Evolutionary conservation across 2,113 vertebrate genomes (phyloP).

Genomic region (Pholis gunnellus): DNA sequence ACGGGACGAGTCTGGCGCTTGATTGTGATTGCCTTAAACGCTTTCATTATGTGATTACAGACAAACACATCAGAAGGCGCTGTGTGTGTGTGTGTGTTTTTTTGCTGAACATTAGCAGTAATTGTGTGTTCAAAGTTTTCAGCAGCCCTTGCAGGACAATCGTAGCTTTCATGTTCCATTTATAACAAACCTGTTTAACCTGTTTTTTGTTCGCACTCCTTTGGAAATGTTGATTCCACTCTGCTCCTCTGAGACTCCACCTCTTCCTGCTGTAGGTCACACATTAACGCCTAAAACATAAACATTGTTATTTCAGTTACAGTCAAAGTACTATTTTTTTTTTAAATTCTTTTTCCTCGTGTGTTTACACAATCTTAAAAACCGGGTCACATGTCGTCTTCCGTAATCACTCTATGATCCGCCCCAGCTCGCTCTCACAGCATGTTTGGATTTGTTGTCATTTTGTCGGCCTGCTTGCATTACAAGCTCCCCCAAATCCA

Average conservation of each 20-base stretch:
- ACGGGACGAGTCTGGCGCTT: constrained; percentile 21
- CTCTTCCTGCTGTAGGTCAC: constrained; percentile 44
- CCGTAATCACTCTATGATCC: constrained; percentile 52
- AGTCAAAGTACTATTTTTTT: constrained; percentile 26
- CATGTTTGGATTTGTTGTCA: constrained; percentile 71
- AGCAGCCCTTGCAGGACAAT: constrained; percentile 17
- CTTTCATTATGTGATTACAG: constrained; percentile 52
- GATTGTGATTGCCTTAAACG: constrained; percentile 43
- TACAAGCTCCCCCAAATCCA: constrained; percentile 48
- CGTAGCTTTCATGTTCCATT: constrained; percentile 43
- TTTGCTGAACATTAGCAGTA: constrained; percentile 24
- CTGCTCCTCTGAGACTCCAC: constrained; percentile 25
- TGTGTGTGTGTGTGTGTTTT: constrained; percentile 10
- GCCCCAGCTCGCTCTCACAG: constrained; percentile 45
- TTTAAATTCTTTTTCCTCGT: constrained; percentile 24
- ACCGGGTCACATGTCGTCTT: constrained; percentile 26
- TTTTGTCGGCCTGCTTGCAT: constrained; percentile 59
- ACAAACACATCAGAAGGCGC: constrained; percentile 20
- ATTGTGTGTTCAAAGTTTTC: constrained; percentile 26
- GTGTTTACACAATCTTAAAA: constrained; percentile 53
- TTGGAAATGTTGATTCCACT: constrained; percentile 61
- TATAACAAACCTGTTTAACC: constrained; percentile 74
- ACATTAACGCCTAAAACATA: constrained; percentile 22
- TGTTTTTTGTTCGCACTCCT: constrained; percentile 54
- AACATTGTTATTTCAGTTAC: constrained; percentile 11